Evolutionary conservation across 1,140 invertebrate species (phyloP), one percentile per base, ranked within the genome.

Genomic region (Eupristina koningsbergeri): DNA sequence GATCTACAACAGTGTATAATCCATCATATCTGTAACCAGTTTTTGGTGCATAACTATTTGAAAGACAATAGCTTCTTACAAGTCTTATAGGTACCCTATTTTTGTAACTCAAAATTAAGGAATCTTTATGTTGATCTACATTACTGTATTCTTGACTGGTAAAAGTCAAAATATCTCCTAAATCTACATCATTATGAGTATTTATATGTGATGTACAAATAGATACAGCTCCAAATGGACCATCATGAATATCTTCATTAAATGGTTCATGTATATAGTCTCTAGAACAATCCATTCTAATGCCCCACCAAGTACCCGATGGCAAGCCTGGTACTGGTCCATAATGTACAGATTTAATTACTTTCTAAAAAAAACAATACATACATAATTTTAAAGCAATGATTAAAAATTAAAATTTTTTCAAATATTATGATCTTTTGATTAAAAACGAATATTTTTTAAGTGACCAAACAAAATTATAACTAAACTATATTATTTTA

Each of bases 271-370:
- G 92, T 29, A 93, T 86, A 9, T 83, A 80, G 61, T 91, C 89
- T 22, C 89, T 88, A 0, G 91, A 89, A 71, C 91, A 92, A 61
- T 93, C 91, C 87, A 92, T 90, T 36, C 91, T 89, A 39, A 92
- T 90, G 29, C 91, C 91, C 91, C 92, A 93, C 92, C 92, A 93
- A 1, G 88, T 89, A 39, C 91, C 91, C 11, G 89, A 80, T 74
- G 87, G 86, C 84, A 88, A 90, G 45, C 83, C 86, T 11, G 80
- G n/a, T 22, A 92, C 79, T 9, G 88, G 87, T 11, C 92, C 92
- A 80, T 92, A 92, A n/a, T 81, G 85, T 34, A 87, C 84, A 53
- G 85, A 87, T 77, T 86, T 86, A 50, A 84, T 53, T 47, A 31
- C 78, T 80, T 89, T 91, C 77, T 34, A 71, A 85, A 83, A 75